These are phyloP conservation scores for Phenacoccus solenopsis DNA, from an alignment of 1,140 invertebrate species.

Conservation along the genomic window DNA sequence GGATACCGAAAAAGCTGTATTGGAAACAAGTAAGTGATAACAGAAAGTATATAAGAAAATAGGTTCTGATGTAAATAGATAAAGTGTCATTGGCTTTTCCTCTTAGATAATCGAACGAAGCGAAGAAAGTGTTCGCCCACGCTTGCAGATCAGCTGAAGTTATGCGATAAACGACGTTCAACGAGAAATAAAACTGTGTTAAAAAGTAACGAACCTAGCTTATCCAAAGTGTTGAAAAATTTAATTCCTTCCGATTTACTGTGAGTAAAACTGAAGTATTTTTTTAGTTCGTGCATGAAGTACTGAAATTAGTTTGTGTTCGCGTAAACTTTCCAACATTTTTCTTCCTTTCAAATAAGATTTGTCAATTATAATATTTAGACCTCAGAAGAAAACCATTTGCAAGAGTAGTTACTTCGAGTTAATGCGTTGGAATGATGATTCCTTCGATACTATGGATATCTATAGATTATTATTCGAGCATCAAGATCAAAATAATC, in stretches of 20 bases:
- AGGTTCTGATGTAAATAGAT: neutral
- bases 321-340: no score
- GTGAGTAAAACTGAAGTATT: constrained; percentile 31
- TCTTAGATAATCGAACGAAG: constrained; percentile 33
- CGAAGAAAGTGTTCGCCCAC: constrained; percentile 50
- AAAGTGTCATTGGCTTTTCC: neutral
- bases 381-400: constrained; percentile 34
- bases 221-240: constrained; percentile 47
- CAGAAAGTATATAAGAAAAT: neutral
- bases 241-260: constrained; percentile 44
- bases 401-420: constrained; percentile 33
- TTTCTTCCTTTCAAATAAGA: no score
- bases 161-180: constrained; percentile 56
- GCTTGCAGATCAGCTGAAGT: constrained; percentile 54
- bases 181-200: constrained; percentile 43
- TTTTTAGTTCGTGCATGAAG: neutral
- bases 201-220: constrained; percentile 45
- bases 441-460: constrained; percentile 49
- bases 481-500: constrained; percentile 36
- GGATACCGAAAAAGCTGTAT: neutral
- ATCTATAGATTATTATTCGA: constrained; percentile 44
- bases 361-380: no score
- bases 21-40: neutral
- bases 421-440: constrained; percentile 33
- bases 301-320: neutral